These are phyloP conservation scores for Pocillopora verrucosa DNA, from an alignment of 64 coral and sea anemone species.

Conservation along the genomic window DNA sequence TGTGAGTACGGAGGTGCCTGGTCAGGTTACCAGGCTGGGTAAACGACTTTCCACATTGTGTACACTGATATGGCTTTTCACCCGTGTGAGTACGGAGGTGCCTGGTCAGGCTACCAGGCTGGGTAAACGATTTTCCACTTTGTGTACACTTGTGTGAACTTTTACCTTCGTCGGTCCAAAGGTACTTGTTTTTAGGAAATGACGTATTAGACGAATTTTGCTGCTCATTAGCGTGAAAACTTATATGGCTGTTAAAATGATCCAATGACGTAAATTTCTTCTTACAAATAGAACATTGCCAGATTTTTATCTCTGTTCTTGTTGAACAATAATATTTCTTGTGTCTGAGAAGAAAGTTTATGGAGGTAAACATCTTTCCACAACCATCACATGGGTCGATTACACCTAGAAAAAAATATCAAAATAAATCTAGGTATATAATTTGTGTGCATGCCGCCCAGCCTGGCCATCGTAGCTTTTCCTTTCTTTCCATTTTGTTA, in stretches of 20 bases:
- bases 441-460: no score
- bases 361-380: not conserved
- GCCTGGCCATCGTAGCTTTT: no score
- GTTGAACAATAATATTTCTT: not conserved
- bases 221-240: not conserved
- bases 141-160: not conserved
- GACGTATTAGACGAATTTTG: not conserved
- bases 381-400: not conserved
- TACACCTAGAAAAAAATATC: not conserved
- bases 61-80: not conserved
- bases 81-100: not conserved
- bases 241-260: not conserved
- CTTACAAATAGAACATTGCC: not conserved
- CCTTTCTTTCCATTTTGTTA: no score
- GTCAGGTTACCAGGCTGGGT: not conserved
- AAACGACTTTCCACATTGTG: not conserved
- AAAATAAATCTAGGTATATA: no score
- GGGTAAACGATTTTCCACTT: not conserved
- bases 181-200: not conserved
- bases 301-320: not conserved
- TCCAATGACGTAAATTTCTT: not conserved
- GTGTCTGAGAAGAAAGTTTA: conserved; percentile 11
- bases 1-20: conserved; percentile 4
- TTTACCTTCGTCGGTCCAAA: not conserved
- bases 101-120: not conserved